Evolutionary conservation across 2,113 vertebrate genomes (phyloP), one percentile per base, ranked within the genome.

Genomic region (Xiphophorus hellerii): DNA sequence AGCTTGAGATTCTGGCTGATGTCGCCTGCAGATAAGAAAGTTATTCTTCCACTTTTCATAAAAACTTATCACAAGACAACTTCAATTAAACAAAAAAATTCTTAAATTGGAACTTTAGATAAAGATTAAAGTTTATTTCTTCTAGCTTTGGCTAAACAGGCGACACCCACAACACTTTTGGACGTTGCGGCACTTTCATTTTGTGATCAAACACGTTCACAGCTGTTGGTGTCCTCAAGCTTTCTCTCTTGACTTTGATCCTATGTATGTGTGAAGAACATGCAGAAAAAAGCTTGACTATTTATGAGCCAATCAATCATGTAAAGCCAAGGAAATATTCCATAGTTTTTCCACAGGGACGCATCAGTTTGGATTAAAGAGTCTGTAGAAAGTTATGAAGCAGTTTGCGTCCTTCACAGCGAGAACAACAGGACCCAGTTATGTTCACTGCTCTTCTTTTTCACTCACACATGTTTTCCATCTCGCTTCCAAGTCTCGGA

Each of bases 401-500:
- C n/a, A n/a, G 73, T 58, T 35, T 80, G 69, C 37, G 6, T 81
- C 68, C 44, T 37, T 68, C 58, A 2, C 37, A 63, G 77, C 66
- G 73, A 74, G 76, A 81, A 80, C 81, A 84, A 75, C 79, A 74
- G 74, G 31, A 51, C 39, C 54, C 33, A 11, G n/a, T 39, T 80
- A 17, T 67, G 76, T 80, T 66, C 66, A 60, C 69, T 2, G 61
- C 54, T 80, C 76, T 85, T 44, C 70, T 48, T 20, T 82, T 54
- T 54, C 68, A 79, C 83, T 89, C 80, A 51, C 77, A 78, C 67
- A 76, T 84, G 75, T 84, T 89, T 88, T 85, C 83, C 87, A 84
- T 77, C 78, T 63, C 78, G 7, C 61, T 69, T 87, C 62, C 62
- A 61, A 71, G 77, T 70, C 82, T 85, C 74, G 77, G 79, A 62